These are phyloP conservation scores for Alligator mississippiensis DNA, from an alignment of 2,113 vertebrate species.

Conservation along the genomic window DNA sequence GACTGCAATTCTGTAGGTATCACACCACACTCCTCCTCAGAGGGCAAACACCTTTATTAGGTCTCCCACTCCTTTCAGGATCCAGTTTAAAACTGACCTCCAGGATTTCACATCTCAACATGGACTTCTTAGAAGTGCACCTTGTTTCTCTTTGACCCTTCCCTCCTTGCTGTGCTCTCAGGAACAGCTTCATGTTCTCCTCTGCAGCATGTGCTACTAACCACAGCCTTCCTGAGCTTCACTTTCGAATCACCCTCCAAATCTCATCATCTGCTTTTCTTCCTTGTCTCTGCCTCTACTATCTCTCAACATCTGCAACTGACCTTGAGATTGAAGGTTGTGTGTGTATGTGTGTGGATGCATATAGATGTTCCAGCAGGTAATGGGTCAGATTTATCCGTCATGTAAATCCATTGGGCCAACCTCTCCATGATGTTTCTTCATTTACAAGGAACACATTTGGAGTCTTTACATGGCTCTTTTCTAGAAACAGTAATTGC, in stretches of 20 bases:
- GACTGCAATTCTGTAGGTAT: not conserved
- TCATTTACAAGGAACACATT: not conserved
- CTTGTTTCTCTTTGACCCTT: not conserved
- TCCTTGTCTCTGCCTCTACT: not conserved
- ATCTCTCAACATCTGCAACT: not conserved
- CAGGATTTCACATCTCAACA: not conserved
- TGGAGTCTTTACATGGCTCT: not conserved
- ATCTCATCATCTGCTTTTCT: not conserved
- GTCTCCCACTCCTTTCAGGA: not conserved
- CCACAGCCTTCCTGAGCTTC: not conserved
- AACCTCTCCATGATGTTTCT: not conserved
- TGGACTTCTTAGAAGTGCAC: not conserved
- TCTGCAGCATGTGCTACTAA: accelerated
- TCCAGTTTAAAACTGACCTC: not conserved
- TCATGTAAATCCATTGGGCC: conserved; percentile 25
- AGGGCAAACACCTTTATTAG: not conserved
- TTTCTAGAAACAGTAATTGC: not conserved
- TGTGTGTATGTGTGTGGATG: not conserved
- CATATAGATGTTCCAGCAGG: not conserved
- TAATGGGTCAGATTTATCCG: conserved; percentile 17
- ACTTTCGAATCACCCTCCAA: not conserved
- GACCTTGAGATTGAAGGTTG: not conserved
- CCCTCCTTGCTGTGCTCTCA: not conserved
- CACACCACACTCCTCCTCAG: not conserved
- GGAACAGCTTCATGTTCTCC: not conserved